Evolutionary conservation across 2,113 vertebrate genomes (phyloP).

Genomic region (Lepisosteus osseus): DNA sequence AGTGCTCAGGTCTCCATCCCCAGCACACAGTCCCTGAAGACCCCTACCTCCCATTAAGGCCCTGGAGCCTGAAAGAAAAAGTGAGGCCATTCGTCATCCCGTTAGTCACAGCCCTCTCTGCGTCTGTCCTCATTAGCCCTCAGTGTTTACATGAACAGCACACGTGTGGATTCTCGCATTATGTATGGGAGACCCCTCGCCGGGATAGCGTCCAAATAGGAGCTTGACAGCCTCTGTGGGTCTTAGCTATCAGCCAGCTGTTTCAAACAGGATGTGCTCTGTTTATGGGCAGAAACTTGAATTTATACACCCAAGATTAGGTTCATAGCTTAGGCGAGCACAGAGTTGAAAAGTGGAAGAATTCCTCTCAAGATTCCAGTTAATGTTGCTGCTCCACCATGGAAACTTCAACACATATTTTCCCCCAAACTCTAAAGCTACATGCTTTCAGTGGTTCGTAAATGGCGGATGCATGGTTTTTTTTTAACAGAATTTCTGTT

Average conservation of each 20-base stretch:
- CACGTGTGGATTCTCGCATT: slow-evolving; percentile 11
- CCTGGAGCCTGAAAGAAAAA: slow-evolving; percentile 23
- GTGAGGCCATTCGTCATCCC: slow-evolving; percentile 36
- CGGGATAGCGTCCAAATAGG: background rate
- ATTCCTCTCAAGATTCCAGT: too few relatives aligned
- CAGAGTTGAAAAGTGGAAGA: too few relatives aligned
- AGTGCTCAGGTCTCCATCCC: slow-evolving; percentile 4
- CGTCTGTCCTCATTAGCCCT: slow-evolving; percentile 28
- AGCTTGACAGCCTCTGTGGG: background rate
- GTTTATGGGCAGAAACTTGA: background rate
- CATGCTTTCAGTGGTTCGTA: too few relatives aligned
- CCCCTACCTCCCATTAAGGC: slow-evolving; percentile 26
- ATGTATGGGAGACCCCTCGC: background rate
- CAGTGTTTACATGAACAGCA: slow-evolving; percentile 29
- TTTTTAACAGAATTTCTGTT: too few relatives aligned
- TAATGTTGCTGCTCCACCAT: too few relatives aligned
- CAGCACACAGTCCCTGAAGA: slow-evolving; percentile 17
- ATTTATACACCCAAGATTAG: too few relatives aligned
- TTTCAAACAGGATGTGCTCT: too few relatives aligned
- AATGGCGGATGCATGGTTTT: too few relatives aligned
- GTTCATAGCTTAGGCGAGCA: too few relatives aligned
- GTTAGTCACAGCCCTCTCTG: slow-evolving; percentile 28
- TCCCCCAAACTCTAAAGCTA: too few relatives aligned
- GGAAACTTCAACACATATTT: too few relatives aligned
- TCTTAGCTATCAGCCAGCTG: background rate